These are phyloP conservation scores for Microtus californicus DNA, from an alignment of 2,797 vertebrate genomes.

Conservation along the genomic window DNA sequence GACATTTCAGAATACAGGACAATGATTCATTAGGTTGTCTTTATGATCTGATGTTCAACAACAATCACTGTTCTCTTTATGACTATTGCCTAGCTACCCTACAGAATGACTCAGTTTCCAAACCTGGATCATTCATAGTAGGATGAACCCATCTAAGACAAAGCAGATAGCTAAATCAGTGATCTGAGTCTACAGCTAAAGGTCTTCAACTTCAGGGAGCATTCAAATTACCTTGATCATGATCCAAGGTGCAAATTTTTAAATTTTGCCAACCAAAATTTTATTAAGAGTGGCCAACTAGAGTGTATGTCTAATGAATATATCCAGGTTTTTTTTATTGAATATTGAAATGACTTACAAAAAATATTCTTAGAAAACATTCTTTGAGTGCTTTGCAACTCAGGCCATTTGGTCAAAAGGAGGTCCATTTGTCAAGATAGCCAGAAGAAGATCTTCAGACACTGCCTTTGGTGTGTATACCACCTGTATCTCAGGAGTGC, in stretches of 20 bases:
- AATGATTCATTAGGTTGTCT: background rate
- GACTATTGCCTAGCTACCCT: background rate
- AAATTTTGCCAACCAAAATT: background rate
- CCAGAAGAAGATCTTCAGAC: background rate
- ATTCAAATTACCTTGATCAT: background rate
- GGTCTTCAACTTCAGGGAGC: background rate
- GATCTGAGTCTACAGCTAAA: background rate
- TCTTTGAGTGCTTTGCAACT: background rate
- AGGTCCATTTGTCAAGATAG: background rate
- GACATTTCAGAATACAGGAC: background rate
- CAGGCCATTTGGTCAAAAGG: background rate
- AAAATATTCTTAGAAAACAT: constrained; percentile 9
- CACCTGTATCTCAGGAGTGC: background rate
- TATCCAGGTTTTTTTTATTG: background rate
- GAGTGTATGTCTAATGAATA: background rate
- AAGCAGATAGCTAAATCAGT: background rate
- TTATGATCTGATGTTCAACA: background rate
- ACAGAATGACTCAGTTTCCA: background rate
- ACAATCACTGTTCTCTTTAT: background rate
- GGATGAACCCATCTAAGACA: background rate
- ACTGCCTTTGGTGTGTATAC: background rate
- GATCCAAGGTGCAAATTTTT: background rate
- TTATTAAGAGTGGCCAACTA: background rate
- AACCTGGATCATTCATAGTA: background rate
- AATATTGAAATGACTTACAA: background rate